Evolutionary conservation across 1,140 invertebrate species (phyloP).

Genomic region (Diorhabda sublineata): DNA sequence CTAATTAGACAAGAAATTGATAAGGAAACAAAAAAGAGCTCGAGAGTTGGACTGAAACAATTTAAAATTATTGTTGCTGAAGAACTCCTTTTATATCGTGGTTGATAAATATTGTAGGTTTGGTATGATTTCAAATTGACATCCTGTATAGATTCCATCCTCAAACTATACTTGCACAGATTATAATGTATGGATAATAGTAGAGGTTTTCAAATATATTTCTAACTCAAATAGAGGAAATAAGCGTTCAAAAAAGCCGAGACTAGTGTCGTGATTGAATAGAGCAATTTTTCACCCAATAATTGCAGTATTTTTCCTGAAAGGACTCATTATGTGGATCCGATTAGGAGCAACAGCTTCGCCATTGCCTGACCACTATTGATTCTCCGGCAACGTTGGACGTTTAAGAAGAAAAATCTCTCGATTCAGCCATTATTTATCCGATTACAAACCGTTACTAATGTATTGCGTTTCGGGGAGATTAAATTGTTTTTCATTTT

Average conservation of each 20-base stretch:
- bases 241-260: background rate
- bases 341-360: conserved; percentile 20
- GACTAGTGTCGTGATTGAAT: conserved; percentile 1
- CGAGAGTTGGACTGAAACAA: no score
- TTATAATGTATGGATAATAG: no score
- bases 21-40: no score
- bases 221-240: background rate
- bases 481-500: conserved; percentile 23
- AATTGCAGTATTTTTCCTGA: conserved; percentile 18
- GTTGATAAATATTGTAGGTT: no score
- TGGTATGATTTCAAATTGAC: no score
- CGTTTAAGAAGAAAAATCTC: conserved; percentile 18
- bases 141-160: no score
- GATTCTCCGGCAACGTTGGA: conserved; percentile 21
- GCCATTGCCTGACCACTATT: conserved; percentile 17
- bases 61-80: no score
- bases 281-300: conserved; percentile 18
- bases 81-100: no score
- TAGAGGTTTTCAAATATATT: no score
- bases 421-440: conserved; percentile 16
- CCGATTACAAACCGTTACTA: conserved; percentile 23
- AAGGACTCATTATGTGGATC: conserved; percentile 20
- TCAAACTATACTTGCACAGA: no score
- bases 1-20: no score
- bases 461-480: conserved; percentile 19